Percentiles rank a stretch among this genome's conserved stretches.
Conservation (phyloP, 2,113 vertebrate genomes). For the Microcebus tavaratra region DNA sequence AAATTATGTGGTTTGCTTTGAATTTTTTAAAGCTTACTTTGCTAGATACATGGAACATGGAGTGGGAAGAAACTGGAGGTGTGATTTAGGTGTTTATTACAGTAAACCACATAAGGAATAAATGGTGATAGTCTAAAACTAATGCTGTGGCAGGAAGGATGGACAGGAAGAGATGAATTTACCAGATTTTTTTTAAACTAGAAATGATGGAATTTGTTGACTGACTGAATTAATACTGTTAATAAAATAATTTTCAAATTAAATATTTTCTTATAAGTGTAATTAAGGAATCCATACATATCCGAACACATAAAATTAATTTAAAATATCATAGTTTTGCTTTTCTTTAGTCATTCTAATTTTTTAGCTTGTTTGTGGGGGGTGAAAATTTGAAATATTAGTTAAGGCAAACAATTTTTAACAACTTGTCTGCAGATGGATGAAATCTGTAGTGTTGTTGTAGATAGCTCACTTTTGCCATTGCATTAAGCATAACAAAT, state of each 20-base stretch:
- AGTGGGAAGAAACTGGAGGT: conserved; percentile 43
- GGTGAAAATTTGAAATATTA: not conserved
- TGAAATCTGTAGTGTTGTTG: not conserved
- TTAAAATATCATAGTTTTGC: not conserved
- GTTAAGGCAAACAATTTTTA: conserved; percentile 11
- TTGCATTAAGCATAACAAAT: not conserved
- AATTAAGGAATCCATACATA: not conserved
- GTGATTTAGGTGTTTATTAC: conserved; percentile 30
- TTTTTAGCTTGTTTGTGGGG: not conserved
- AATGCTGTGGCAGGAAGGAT: not conserved
- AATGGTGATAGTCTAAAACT: not conserved
- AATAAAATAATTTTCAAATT: conserved; percentile 9
- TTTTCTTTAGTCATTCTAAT: not conserved
- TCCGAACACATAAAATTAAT: not conserved
- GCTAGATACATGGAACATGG: not conserved
- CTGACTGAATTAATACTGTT: not conserved
- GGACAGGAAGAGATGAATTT: not conserved
- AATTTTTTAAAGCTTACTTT: not conserved
- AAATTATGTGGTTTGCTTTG: not conserved
- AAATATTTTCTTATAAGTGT: conserved; percentile 1
- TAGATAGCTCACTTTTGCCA: not conserved
- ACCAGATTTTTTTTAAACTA: not conserved
- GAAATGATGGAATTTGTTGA: not conserved
- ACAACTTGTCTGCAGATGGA: not conserved
- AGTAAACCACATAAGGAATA: not conserved